Evolutionary conservation across 2,888 invertebrate genomes (phyloP).

Genomic region (Copidosoma aretas): DNA sequence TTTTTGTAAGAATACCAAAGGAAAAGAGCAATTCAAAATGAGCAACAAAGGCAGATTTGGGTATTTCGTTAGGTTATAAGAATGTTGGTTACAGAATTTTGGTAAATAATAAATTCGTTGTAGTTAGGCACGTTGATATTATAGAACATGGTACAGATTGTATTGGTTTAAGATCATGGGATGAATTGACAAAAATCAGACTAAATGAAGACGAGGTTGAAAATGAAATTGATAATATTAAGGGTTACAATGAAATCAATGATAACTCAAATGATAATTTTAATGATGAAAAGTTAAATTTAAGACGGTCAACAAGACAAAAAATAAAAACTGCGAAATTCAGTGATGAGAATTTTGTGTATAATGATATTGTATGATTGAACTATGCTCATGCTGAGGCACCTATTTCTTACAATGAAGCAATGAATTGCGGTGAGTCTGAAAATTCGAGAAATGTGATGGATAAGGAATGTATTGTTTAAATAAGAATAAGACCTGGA

Average conservation of each 20-base stretch:
- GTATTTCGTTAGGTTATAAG: background rate
- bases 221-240: background rate
- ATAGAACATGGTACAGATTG: background rate
- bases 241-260: background rate
- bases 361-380: background rate
- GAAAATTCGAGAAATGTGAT: background rate
- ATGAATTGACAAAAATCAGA: background rate
- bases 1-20: background rate
- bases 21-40: background rate
- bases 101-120: conserved; percentile 15
- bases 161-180: background rate
- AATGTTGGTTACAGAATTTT: conserved; percentile 1
- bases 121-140: conserved; percentile 5
- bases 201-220: background rate
- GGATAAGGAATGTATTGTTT: background rate
- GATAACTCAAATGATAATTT: background rate
- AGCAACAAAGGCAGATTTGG: background rate
- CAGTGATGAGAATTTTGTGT: background rate
- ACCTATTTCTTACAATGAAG: background rate
- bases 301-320: background rate
- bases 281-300: background rate
- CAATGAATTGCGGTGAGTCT: background rate
- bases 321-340: background rate
- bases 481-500: too few species aligned
- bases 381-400: background rate